These are phyloP conservation scores for Synaphobranchus kaupii DNA, from an alignment of 2,797 vertebrate genomes.

Conservation along the genomic window DNA sequence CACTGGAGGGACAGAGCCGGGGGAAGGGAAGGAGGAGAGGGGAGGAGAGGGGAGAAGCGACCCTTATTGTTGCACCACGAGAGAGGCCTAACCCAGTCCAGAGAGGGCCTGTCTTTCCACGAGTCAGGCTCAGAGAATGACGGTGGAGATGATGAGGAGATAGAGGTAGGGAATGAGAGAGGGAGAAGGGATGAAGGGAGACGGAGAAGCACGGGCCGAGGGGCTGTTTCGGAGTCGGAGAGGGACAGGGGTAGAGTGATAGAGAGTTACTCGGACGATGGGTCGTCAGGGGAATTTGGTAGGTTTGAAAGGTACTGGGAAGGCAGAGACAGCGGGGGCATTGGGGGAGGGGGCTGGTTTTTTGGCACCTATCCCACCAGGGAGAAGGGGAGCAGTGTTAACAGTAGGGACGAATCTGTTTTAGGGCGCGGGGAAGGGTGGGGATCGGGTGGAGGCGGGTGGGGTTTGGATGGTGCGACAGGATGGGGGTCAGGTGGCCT, in stretches of 20 bases:
- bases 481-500: conserved; percentile 35
- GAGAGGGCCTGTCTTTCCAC: conserved; percentile 72
- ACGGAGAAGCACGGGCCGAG: conserved; percentile 56
- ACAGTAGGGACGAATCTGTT: conserved; percentile 73
- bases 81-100: conserved; percentile 65
- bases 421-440: conserved; percentile 68
- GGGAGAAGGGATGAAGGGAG: conserved; percentile 63
- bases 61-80: conserved; percentile 67
- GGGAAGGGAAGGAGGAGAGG: conserved; percentile 63
- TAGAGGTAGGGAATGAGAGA: conserved; percentile 55
- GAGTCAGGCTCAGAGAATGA: conserved; percentile 76
- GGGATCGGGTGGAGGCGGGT: conserved; percentile 65
- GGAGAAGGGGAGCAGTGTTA: conserved; percentile 75
- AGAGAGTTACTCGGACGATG: conserved; percentile 71
- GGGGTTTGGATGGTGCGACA: conserved; percentile 62
- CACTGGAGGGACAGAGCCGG: conserved; percentile 73
- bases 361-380: conserved; percentile 79
- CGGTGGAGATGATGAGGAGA: conserved; percentile 71
- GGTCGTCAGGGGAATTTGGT: conserved; percentile 78
- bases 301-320: conserved; percentile 82
- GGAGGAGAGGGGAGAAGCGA: conserved; percentile 69
- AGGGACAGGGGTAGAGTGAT: conserved; percentile 69
- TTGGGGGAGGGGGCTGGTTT: conserved; percentile 80
- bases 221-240: conserved; percentile 70
- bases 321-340: conserved; percentile 72